These are phyloP conservation scores for Nomada goodeniana DNA, from an alignment of 2,888 invertebrate genomes.

Conservation along the genomic window DNA sequence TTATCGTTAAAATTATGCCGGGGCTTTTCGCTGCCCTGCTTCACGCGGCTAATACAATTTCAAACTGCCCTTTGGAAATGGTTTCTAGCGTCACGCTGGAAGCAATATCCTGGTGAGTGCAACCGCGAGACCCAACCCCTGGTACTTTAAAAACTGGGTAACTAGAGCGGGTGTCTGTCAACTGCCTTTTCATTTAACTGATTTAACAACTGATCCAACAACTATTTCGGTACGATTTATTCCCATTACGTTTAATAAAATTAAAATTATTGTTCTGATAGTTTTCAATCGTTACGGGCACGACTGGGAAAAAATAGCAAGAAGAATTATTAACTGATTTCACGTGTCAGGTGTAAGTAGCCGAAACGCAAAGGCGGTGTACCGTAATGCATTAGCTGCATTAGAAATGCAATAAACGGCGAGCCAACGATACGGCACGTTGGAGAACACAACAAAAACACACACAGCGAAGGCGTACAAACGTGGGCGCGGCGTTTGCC, in stretches of 20 bases:
- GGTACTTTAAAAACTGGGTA: background rate
- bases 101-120: slow-evolving; percentile 2
- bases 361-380: slow-evolving; percentile 26
- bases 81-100: background rate
- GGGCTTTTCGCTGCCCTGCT: slow-evolving; percentile 5
- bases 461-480: slow-evolving; percentile 42
- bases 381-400: slow-evolving; percentile 62
- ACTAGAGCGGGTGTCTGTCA: background rate
- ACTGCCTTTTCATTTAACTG: too few species aligned
- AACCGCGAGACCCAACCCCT: background rate
- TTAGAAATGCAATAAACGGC: slow-evolving; percentile 66
- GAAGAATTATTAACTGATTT: slow-evolving; percentile 44
- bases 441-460: slow-evolving; percentile 69
- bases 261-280: too few species aligned
- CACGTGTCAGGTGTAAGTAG: slow-evolving; percentile 39
- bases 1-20: slow-evolving; percentile 30
- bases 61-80: slow-evolving; percentile 21
- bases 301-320: background rate
- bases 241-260: too few species aligned
- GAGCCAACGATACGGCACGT: slow-evolving; percentile 49
- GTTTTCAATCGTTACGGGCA: too few species aligned
- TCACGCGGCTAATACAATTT: slow-evolving; percentile 18
- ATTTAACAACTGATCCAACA: too few species aligned
- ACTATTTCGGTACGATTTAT: too few species aligned
- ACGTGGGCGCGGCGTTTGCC: slow-evolving; percentile 72